Evolutionary conservation across 2,797 vertebrate genomes (phyloP), one percentile per base, ranked within the genome.

Genomic region (Onychomys arenicola): DNA sequence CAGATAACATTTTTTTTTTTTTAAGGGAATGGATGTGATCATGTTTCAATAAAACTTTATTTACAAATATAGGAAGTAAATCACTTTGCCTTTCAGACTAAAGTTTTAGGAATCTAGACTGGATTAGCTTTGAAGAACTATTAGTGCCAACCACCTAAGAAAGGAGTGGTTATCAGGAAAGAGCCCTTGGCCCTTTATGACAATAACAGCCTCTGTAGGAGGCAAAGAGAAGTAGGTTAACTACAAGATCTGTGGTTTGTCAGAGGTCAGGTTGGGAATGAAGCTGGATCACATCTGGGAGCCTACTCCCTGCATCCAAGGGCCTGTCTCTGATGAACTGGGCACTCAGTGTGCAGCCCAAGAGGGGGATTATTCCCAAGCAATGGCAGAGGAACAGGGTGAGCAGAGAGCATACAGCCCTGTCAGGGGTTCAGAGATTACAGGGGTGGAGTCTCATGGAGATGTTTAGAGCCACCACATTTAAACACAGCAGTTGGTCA

Each of bases 31-130:
- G 16, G 2, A 2, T 40, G 4, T 77, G 61, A 25, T 37, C n/a
- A 34, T 77, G 6, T 67, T 71, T 32, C 29, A 59, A 40, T 73
- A 95, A 90, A 59, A 25, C 55, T 89, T 92, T 78, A 71, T 92
- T 93, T 90, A 75, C 9, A 90, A 75, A 90, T 90, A 34, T 1
- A 61, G 16, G 9, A 75, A 37, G 37, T 52, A 40, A 52, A 14
- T n/a, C 4, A 6, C 37, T 87, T 63, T 90, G 71, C 34, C 40
- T 77, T 29, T 0, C 1, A 75, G 46, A 37, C 55, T 32, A 6
- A 89, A 52, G 27, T 91, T 88, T 65, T 75, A 82, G 69, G 43
- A 90, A 93, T 95, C 90, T 49, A 82, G 19, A 69, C 21, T 78
- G 46, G 43, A 80, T 90, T 84, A 34, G 19, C 6, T 93, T 75